Conservation (phyloP, 2,113 vertebrate species). For the human (Homo sapiens) region DNA sequence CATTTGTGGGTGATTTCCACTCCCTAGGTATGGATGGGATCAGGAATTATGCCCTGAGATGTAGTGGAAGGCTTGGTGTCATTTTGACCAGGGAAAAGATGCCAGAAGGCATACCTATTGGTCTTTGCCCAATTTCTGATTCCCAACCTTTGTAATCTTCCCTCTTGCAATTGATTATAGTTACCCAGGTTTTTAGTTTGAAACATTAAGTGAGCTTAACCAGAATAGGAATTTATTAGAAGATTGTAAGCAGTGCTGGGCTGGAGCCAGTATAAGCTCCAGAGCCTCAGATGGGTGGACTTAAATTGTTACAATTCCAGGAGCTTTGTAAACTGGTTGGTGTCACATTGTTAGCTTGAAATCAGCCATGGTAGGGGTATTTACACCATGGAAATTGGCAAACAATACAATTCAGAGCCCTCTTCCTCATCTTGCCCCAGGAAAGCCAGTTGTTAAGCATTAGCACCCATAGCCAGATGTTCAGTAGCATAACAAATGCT, state of each 20-base stretch:
- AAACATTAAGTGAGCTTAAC: neutral
- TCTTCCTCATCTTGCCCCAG: neutral
- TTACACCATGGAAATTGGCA: neutral
- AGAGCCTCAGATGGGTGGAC: neutral
- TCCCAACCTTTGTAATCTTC: neutral
- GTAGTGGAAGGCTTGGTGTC: neutral
- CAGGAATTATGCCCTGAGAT: neutral
- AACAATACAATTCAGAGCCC: neutral
- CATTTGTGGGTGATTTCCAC: neutral
- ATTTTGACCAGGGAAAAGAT: neutral
- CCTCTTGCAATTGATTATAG: neutral
- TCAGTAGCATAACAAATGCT: neutral
- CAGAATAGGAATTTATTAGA: neutral
- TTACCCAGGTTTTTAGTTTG: constrained; percentile 17
- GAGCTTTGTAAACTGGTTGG: neutral
- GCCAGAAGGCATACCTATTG: neutral
- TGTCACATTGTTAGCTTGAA: neutral
- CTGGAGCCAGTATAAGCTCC: neutral
- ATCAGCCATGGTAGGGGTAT: neutral
- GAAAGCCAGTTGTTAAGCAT: neutral
- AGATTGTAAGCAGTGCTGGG: neutral
- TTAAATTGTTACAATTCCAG: neutral
- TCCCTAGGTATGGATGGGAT: neutral
- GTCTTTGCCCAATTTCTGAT: neutral
- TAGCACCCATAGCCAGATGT: neutral